These are phyloP conservation scores for Ornithoptera priamus DNA, from an alignment of 2,888 invertebrate genomes.

Conservation along the genomic window DNA sequence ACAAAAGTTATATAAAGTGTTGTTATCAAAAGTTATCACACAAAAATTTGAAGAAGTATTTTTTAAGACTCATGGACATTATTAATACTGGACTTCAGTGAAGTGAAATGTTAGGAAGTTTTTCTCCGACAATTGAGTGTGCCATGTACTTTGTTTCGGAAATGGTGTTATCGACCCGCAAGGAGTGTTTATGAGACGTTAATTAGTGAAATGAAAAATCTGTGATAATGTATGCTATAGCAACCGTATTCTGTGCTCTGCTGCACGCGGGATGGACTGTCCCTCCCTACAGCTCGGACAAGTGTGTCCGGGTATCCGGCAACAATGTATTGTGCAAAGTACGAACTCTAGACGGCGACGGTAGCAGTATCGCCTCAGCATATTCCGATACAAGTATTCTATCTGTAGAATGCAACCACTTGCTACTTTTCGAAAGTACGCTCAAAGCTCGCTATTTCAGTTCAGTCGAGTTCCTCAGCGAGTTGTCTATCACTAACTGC, in stretches of 20 bases:
- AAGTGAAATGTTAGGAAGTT: conserved; percentile 75
- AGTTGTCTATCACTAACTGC: conserved; percentile 87
- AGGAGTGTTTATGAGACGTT: conserved; percentile 79
- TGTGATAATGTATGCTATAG: conserved; percentile 75
- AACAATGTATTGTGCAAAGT: conserved; percentile 84
- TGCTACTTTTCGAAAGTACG: conserved; percentile 88
- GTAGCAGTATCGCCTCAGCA: conserved; percentile 82
- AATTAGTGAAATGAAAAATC: conserved; percentile 76
- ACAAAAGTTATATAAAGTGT: conserved; percentile 46
- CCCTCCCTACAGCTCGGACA: conserved; percentile 76
- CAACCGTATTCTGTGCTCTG: conserved; percentile 74
- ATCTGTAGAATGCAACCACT: conserved; percentile 87
- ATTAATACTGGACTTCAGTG: conserved; percentile 60
- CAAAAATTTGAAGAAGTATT: conserved; percentile 42
- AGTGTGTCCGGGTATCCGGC: conserved; percentile 70
- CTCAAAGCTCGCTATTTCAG: conserved; percentile 86
- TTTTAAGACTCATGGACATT: conserved; percentile 45
- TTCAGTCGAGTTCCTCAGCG: conserved; percentile 86
- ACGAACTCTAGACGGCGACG: conserved; percentile 85
- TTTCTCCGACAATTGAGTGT: conserved; percentile 69
- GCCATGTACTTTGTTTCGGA: conserved; percentile 77
- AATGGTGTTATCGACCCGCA: conserved; percentile 80
- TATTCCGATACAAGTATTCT: conserved; percentile 85
- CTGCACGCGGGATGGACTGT: conserved; percentile 78
- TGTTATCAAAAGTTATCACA: conserved; percentile 4